Conservation (phyloP, 1,140 invertebrate genomes). For the Mamestra configurata region DNA sequence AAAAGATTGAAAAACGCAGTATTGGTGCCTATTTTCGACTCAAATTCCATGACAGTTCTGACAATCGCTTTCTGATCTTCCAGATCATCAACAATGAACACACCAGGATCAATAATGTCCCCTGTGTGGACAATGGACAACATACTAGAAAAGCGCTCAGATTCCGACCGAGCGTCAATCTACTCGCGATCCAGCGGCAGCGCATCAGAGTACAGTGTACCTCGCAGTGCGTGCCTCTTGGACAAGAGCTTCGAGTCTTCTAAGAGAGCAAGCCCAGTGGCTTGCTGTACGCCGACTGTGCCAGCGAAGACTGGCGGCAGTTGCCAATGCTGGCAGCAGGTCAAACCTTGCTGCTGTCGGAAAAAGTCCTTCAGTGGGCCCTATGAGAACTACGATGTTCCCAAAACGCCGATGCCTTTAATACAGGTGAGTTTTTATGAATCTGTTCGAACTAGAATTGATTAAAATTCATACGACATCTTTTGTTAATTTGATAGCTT, state of each 20-base stretch:
- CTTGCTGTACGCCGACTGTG: conserved; percentile 79
- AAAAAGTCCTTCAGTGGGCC: conserved; percentile 86
- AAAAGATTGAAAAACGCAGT: too few species aligned
- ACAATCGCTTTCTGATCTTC: conserved; percentile 34
- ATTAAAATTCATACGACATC: not conserved
- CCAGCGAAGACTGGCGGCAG: conserved; percentile 75
- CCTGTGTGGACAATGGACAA: conserved; percentile 90
- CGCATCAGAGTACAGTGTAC: conserved; percentile 88
- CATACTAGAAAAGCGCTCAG: conserved; percentile 82
- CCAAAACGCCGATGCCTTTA: conserved; percentile 90
- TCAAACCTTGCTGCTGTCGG: conserved; percentile 77
- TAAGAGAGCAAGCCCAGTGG: conserved; percentile 78
- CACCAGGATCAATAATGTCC: conserved; percentile 84
- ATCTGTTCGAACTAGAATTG: not conserved
- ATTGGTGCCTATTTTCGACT: too few species aligned
- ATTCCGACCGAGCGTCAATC: conserved; percentile 88
- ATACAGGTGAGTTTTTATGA: conserved; percentile 80
- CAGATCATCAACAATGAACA: conserved; percentile 89
- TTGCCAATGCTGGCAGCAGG: conserved; percentile 79
- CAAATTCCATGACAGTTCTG: not conserved
- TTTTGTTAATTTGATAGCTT: not conserved
- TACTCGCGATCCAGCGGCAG: conserved; percentile 88
- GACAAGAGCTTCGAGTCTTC: conserved; percentile 84
- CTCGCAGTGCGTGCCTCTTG: conserved; percentile 74
- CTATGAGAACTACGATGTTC: conserved; percentile 94